phyloP scores from a whole-genome alignment of 1,140 invertebrate genomes.

The Papilio aristodemus region DNA sequence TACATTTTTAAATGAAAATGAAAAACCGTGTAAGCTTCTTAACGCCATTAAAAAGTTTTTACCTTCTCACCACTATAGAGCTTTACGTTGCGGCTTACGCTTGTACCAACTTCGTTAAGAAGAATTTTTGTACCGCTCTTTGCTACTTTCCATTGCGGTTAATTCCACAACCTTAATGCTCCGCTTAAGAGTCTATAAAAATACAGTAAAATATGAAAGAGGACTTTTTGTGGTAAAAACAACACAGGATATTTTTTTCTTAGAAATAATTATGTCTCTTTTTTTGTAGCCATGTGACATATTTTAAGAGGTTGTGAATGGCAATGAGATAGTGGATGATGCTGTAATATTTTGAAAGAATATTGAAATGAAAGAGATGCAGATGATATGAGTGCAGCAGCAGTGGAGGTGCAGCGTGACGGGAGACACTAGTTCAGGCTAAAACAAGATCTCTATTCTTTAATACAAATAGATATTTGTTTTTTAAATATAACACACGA shows the following conservation, averaged over 20 bases:
- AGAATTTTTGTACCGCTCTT: conserved; percentile 43
- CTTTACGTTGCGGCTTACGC: conserved; percentile 38
- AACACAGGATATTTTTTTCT: neutral
- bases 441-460: conserved; percentile 18
- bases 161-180: conserved; percentile 21
- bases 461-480: neutral
- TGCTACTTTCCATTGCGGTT: conserved; percentile 18
- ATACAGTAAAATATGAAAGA: conserved; percentile 20
- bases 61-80: conserved; percentile 30
- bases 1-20: neutral
- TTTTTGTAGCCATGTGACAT: neutral
- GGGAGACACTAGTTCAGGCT: neutral
- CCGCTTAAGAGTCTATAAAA: neutral
- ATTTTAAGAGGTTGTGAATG: too few species aligned
- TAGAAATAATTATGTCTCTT: too few species aligned
- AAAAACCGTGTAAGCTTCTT: conserved; percentile 18
- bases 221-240: neutral
- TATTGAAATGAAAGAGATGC: neutral
- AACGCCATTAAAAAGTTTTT: conserved; percentile 54
- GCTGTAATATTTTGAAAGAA: neutral
- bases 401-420: neutral
- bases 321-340: neutral
- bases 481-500: too few species aligned
- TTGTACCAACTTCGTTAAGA: conserved; percentile 53
- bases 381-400: neutral